Conservation (phyloP, 2,113 vertebrate species). For the Muntiacus muntjak region DNA sequence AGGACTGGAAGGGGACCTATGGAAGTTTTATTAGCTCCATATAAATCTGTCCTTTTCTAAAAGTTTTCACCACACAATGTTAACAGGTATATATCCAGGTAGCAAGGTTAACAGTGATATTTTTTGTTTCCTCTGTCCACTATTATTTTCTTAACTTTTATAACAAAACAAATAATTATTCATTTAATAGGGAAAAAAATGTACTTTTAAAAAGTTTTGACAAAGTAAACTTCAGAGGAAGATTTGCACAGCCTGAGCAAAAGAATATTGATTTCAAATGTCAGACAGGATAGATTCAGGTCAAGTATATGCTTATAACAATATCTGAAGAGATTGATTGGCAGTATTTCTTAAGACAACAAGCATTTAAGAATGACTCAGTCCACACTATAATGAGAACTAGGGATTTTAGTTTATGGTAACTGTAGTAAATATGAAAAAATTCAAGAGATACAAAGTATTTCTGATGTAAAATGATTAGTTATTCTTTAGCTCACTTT, state of each 20-base stretch:
- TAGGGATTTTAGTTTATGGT: not conserved
- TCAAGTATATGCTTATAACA: not conserved
- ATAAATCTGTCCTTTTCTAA: not conserved
- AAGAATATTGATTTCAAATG: not conserved
- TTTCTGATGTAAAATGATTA: not conserved
- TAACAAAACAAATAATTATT: not conserved
- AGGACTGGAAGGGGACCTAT: not conserved
- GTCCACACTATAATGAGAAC: not conserved
- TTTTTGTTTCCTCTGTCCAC: not conserved
- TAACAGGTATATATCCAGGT: not conserved
- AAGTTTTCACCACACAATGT: not conserved
- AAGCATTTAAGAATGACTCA: not conserved
- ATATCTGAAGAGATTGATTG: not conserved
- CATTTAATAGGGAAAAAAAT: not conserved
- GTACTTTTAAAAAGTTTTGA: not conserved
- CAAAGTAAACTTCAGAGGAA: not conserved
- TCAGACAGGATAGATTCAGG: not conserved
- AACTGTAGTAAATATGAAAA: not conserved
- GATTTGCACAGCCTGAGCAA: not conserved
- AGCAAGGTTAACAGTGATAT: not conserved
- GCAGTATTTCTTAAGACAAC: not conserved
- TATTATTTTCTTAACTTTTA: not conserved
- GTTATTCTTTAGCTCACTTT: not conserved
- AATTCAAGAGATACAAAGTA: not conserved
- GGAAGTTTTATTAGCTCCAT: not conserved